Conservation (phyloP, 2,888 invertebrate genomes). For the Mimumesa dahlbomi region DNA sequence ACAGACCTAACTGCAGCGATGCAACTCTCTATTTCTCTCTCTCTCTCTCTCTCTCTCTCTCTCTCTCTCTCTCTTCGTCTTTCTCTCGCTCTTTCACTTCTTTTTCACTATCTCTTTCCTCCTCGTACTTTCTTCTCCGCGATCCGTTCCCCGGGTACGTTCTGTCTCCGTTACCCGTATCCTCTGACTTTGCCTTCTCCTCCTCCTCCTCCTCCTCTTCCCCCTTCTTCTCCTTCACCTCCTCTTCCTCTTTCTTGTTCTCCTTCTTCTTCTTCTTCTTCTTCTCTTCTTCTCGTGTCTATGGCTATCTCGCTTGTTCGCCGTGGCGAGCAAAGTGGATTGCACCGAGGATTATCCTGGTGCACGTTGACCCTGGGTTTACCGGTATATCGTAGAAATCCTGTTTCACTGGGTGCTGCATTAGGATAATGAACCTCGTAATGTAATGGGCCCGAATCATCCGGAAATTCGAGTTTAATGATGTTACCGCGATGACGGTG, state of each 20-base stretch:
- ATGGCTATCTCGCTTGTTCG: constrained; percentile 26
- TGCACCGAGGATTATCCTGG: constrained; percentile 57
- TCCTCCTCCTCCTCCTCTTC: constrained; percentile 14
- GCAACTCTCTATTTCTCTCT: constrained; percentile 25
- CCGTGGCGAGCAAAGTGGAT: constrained; percentile 55
- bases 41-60: constrained; percentile 16
- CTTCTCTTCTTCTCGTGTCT: constrained; percentile 8
- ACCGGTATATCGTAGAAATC: constrained; percentile 58
- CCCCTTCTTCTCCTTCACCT: constrained; percentile 29
- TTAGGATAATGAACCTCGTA: constrained; percentile 65
- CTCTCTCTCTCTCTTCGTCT: constrained; percentile 23
- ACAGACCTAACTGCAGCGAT: constrained; percentile 37
- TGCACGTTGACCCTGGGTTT: constrained; percentile 59
- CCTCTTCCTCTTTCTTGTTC: constrained; percentile 16
- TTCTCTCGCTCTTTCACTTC: constrained; percentile 10
- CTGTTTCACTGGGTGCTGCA: constrained; percentile 60
- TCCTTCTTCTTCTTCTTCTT: constrained; percentile 24
- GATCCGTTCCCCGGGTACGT: no score
- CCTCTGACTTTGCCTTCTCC: constrained; percentile 10
- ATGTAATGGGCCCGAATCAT: constrained; percentile 45
- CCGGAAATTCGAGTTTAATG: constrained; percentile 38
- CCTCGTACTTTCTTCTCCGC: background rate
- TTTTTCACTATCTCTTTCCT: constrained; percentile 3
- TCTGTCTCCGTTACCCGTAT: no score
- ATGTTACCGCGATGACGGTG: constrained; percentile 20